A percentile compares a stretch with the other conserved stretches of the same genome.
Evolutionary conservation across 2,797 vertebrate genomes (phyloP).

Genomic region (Danio choprae): DNA sequence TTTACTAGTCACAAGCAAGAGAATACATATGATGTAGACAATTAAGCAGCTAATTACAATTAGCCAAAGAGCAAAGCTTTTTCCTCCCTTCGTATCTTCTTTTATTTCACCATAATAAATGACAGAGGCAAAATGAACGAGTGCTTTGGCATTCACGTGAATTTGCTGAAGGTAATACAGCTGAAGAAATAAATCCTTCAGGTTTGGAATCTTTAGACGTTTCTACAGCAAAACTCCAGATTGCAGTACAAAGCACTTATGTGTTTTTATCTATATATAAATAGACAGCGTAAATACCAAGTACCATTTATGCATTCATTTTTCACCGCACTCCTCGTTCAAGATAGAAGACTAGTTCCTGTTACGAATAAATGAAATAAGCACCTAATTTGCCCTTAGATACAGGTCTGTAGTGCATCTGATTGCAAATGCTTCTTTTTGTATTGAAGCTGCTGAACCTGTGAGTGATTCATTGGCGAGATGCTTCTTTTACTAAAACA

Average conservation of each 20-base stretch:
- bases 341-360: background rate
- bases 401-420: slow-evolving; percentile 35
- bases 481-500: slow-evolving; percentile 30
- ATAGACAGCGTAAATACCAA: background rate
- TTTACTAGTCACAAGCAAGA: slow-evolving; percentile 64
- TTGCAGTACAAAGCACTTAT: slow-evolving; percentile 18
- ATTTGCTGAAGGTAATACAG: slow-evolving; percentile 15
- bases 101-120: slow-evolving; percentile 53
- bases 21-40: slow-evolving; percentile 54
- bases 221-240: background rate
- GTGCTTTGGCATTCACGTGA: slow-evolving; percentile 31
- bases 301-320: background rate
- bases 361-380: slow-evolving; percentile 29
- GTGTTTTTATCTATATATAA: background rate
- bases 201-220: slow-evolving; percentile 8
- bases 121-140: slow-evolving; percentile 27
- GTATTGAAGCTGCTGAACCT: slow-evolving; percentile 27
- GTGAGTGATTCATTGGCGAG: slow-evolving; percentile 12
- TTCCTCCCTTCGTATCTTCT: slow-evolving; percentile 29
- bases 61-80: slow-evolving; percentile 59
- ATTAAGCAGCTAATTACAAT: slow-evolving; percentile 69
- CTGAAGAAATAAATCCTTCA: slow-evolving; percentile 11
- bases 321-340: background rate
- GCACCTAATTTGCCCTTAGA: slow-evolving; percentile 26
- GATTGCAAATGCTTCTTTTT: slow-evolving; percentile 34